Conservation (phyloP, 2,888 invertebrate species). For the Nasonia oneida region DNA sequence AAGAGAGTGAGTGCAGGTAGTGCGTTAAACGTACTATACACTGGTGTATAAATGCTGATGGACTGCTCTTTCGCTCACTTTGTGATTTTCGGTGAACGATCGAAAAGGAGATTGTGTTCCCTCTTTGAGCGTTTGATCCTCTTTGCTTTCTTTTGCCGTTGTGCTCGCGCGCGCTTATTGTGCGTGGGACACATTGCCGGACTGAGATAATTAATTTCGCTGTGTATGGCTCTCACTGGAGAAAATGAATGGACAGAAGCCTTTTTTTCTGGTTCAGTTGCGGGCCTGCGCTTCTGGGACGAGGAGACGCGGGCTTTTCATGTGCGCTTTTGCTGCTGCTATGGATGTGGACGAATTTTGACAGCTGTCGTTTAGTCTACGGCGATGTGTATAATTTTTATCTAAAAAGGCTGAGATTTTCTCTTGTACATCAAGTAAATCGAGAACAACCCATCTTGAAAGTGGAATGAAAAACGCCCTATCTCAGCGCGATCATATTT, state of each 20-base stretch:
- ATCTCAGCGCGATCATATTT: no score
- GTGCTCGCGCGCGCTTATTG: not conserved
- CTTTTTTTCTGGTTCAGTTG: not conserved
- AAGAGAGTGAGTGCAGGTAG: not conserved
- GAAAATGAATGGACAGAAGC: constrained; percentile 1
- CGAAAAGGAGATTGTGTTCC: constrained; percentile 22
- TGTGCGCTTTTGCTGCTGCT: not conserved
- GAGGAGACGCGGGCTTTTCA: not conserved
- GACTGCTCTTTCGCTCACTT: constrained; percentile 32
- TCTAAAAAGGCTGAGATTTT: not conserved
- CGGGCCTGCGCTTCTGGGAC: not conserved
- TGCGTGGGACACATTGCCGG: constrained; percentile 8
- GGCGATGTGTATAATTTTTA: not conserved
- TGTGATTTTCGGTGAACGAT: constrained; percentile 51
- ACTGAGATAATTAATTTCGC: constrained; percentile 42
- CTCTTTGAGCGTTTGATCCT: not conserved
- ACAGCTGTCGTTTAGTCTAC: not conserved
- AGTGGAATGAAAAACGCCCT: no score
- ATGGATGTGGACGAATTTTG: not conserved
- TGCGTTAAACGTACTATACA: not conserved
- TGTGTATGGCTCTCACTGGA: not conserved
- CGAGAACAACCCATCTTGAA: no score
- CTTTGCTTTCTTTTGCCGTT: constrained; percentile 21
- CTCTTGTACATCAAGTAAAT: no score
- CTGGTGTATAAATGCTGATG: not conserved